Conservation (phyloP, 1,140 invertebrate species). For the Bactericera cockerelli region DNA sequence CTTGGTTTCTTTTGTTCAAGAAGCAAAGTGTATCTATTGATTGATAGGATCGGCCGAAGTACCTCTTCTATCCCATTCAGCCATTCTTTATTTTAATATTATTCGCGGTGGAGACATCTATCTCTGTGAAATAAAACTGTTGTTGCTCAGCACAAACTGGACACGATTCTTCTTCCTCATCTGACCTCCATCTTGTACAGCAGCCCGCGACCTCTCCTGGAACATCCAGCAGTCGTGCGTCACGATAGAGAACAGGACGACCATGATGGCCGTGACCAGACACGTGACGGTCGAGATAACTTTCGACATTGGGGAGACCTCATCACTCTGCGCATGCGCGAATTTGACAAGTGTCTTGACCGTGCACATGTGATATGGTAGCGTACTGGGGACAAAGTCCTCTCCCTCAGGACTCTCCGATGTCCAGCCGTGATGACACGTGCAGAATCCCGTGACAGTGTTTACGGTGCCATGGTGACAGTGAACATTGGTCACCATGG, state of each 20-base stretch:
- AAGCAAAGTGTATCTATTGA: no score
- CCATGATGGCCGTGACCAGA: not conserved
- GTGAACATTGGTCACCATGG: constrained; percentile 15
- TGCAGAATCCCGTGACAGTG: constrained; percentile 22
- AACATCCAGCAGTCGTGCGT: not conserved
- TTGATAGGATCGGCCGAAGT: no score
- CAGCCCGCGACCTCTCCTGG: not conserved
- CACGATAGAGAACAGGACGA: not conserved
- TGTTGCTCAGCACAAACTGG: not conserved
- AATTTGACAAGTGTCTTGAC: constrained; percentile 14
- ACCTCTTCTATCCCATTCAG: no score
- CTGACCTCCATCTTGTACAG: no score
- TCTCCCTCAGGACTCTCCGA: constrained; percentile 18
- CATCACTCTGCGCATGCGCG: not conserved
- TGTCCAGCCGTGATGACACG: constrained; percentile 24
- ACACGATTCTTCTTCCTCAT: not conserved
- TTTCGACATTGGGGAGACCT: not conserved
- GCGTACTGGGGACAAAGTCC: constrained; percentile 17
- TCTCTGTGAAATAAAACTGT: no score
- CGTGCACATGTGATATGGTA: constrained; percentile 26
- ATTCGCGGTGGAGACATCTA: no score
- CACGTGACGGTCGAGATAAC: not conserved
- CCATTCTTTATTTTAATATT: no score
- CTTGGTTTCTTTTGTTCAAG: no score
- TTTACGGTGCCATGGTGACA: constrained; percentile 25